Evolutionary conservation across 2,888 invertebrate genomes (phyloP).

Genomic region (Caenorhabditis panamensis): DNA sequence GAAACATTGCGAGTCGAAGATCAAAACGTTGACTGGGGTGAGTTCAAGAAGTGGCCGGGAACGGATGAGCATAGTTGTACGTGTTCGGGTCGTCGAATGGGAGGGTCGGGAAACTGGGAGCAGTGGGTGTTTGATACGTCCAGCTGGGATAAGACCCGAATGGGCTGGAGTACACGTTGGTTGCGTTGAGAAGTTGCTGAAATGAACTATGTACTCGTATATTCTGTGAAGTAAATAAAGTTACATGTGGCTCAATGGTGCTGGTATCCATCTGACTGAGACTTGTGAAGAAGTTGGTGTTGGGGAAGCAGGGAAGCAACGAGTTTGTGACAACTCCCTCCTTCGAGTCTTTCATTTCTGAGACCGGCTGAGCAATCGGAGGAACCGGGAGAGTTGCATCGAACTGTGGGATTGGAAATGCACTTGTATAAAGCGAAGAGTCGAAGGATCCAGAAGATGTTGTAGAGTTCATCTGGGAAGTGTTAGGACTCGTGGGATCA

Average conservation of each 20-base stretch:
- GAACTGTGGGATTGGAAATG: slow-evolving; percentile 41
- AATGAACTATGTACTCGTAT: slow-evolving; percentile 1
- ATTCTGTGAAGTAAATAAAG: no score
- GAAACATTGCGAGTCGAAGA: slow-evolving; percentile 34
- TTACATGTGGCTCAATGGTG: slow-evolving; percentile 35
- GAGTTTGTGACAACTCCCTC: slow-evolving; percentile 21
- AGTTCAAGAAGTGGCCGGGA: slow-evolving; percentile 45
- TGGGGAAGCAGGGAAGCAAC: slow-evolving; percentile 17
- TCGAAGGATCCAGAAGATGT: slow-evolving; percentile 35
- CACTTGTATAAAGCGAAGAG: slow-evolving; percentile 32
- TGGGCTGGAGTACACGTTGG: slow-evolving; percentile 46
- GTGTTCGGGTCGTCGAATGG: slow-evolving; percentile 49
- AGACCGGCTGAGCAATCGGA: background rate
- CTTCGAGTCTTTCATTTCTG: slow-evolving; percentile 6
- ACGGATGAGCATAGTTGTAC: slow-evolving; percentile 38
- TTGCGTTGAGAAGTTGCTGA: slow-evolving; percentile 30
- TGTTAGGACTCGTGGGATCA: slow-evolving; percentile 10
- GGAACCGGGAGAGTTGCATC: background rate
- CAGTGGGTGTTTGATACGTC: slow-evolving; percentile 36
- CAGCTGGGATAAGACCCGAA: slow-evolving; percentile 43
- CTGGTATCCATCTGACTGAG: slow-evolving; percentile 32
- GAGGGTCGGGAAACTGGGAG: slow-evolving; percentile 23
- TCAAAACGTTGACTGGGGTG: slow-evolving; percentile 56
- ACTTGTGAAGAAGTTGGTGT: slow-evolving; percentile 27
- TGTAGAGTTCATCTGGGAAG: slow-evolving; percentile 19